Conservation (phyloP, 2,113 vertebrate genomes). For the Rhombomys opimus region DNA sequence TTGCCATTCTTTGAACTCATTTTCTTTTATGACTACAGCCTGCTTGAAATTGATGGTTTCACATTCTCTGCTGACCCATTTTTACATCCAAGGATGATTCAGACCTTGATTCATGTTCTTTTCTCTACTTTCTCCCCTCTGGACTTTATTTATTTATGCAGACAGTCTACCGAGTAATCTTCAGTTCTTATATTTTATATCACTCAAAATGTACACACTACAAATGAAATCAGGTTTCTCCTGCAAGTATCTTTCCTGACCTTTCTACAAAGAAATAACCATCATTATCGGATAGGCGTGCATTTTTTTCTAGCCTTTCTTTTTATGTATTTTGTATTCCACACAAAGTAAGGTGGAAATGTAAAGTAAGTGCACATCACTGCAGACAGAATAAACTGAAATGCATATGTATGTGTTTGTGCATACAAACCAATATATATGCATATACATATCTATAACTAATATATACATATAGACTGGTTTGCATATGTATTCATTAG, state of each 20-base stretch:
- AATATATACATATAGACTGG: not conserved
- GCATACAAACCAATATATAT: not conserved
- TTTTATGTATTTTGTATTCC: not conserved
- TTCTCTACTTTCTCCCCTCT: not conserved
- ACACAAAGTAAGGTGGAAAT: not conserved
- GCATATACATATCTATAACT: not conserved
- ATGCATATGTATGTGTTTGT: not conserved
- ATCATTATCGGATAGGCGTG: not conserved
- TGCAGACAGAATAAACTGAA: not conserved
- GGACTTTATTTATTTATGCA: not conserved
- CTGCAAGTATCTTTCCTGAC: not conserved
- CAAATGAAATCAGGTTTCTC: not conserved
- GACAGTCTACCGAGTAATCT: not conserved
- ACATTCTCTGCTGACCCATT: not conserved
- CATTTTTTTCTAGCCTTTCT: not conserved
- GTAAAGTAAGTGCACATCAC: not conserved
- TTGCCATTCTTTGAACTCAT: not conserved
- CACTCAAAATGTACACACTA: not conserved
- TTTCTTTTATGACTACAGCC: not conserved
- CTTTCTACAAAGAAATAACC: not conserved
- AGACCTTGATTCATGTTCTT: not conserved
- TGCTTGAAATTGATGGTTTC: not conserved
- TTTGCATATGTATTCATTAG: conserved; percentile 30
- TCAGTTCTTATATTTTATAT: not conserved
- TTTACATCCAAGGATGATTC: conserved; percentile 19